phyloP scores from a whole-genome alignment of 1,140 invertebrate genomes.

The Drosophila burlai region DNA sequence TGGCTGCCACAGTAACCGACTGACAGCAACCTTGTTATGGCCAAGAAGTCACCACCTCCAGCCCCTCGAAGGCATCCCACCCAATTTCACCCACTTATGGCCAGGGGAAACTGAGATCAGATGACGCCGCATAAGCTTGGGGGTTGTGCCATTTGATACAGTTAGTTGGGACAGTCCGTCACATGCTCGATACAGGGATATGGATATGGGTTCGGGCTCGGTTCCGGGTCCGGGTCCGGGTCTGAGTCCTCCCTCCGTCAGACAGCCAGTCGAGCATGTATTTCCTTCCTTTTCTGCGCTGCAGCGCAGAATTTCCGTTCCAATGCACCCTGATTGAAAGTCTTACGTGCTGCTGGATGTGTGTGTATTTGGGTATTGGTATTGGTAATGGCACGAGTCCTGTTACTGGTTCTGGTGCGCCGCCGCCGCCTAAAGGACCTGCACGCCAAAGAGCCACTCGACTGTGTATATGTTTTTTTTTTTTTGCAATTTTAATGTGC shows the following conservation, averaged over 20 bases:
- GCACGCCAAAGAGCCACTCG: slow-evolving; percentile 26
- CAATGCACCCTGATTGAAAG: slow-evolving; percentile 80
- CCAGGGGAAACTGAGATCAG: slow-evolving; percentile 20
- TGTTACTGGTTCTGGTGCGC: slow-evolving; percentile 11
- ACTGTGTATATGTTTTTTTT: slow-evolving; percentile 48
- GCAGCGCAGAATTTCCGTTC: slow-evolving; percentile 81
- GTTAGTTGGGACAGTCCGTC: slow-evolving; percentile 46
- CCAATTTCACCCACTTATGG: not conserved
- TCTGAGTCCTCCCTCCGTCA: slow-evolving; percentile 22
- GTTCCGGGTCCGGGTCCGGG: not conserved
- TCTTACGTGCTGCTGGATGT: slow-evolving; percentile 65
- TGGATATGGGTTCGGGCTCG: not conserved
- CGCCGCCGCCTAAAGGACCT: slow-evolving; percentile 49
- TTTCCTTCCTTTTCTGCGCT: slow-evolving; percentile 80
- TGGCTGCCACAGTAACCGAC: slow-evolving; percentile 36
- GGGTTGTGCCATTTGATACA: slow-evolving; percentile 54
- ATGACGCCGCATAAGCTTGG: slow-evolving; percentile 32
- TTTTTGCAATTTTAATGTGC: slow-evolving; percentile 79
- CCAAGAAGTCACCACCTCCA: slow-evolving; percentile 15
- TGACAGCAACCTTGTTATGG: slow-evolving; percentile 59
- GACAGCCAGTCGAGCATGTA: slow-evolving; percentile 64
- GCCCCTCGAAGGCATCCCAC: not conserved
- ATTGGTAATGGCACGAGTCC: slow-evolving; percentile 18
- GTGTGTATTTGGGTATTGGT: slow-evolving; percentile 1
- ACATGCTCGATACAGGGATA: slow-evolving; percentile 32